Percentiles rank a stretch among this genome's conserved stretches.
phyloP scores from a whole-genome alignment of 2,797 vertebrate genomes.

The Mionectes olivaceus region DNA sequence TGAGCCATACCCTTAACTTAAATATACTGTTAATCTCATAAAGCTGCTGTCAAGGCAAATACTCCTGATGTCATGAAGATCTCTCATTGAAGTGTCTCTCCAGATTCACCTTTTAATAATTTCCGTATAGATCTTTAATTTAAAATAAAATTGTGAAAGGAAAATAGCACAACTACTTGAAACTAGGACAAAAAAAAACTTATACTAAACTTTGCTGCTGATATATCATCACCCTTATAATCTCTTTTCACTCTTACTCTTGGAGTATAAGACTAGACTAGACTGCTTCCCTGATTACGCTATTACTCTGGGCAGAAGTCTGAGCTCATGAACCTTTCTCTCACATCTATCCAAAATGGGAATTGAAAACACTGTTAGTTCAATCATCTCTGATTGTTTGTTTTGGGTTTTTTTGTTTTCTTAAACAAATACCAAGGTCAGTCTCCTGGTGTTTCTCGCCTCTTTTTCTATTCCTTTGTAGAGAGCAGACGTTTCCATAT shows the following conservation, averaged over 20 bases:
- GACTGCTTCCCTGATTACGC: background rate
- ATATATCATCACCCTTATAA: background rate
- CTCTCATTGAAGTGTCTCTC: slow-evolving; percentile 23
- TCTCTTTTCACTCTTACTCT: background rate
- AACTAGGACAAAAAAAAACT: background rate
- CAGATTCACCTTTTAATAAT: background rate
- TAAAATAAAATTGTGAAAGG: background rate
- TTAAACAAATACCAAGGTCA: background rate
- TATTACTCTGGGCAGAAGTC: background rate
- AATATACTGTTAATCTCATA: slow-evolving; percentile 32
- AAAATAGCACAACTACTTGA: background rate
- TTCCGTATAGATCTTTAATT: slow-evolving; percentile 13
- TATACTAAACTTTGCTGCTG: background rate
- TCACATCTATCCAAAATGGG: background rate
- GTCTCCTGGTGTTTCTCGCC: background rate
- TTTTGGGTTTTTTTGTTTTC: background rate
- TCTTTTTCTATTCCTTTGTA: background rate
- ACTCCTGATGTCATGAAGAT: slow-evolving; percentile 2
- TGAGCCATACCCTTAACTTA: slow-evolving; percentile 30
- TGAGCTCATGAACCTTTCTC: background rate
- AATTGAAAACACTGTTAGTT: slow-evolving; percentile 1
- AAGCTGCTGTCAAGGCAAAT: slow-evolving; percentile 26
- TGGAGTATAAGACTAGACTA: background rate
- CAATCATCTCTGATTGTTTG: background rate
- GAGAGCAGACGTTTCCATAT: background rate